Evolutionary conservation across 2,797 vertebrate species (phyloP).

Genomic region (Fistularia tabacaria): DNA sequence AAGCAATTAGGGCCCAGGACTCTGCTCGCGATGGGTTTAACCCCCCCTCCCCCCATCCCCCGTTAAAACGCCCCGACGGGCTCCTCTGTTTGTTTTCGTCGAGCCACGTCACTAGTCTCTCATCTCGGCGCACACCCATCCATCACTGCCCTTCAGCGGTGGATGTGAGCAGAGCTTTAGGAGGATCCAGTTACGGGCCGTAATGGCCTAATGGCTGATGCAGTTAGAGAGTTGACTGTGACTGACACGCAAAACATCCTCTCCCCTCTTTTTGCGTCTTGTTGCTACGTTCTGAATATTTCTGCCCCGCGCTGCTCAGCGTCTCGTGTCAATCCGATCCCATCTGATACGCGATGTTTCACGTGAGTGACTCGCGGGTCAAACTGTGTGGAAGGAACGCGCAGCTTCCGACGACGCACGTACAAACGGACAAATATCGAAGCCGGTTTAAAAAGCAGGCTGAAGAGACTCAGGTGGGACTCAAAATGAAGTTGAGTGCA

Average conservation of each 20-base stretch:
- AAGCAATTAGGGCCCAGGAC: too few relatives aligned
- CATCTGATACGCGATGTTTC: too few relatives aligned
- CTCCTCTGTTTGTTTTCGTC: slow-evolving; percentile 45
- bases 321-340: too few relatives aligned
- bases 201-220: slow-evolving; percentile 63
- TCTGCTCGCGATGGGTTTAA: slow-evolving; percentile 15
- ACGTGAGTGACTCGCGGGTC: too few relatives aligned
- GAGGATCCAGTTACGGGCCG: slow-evolving; percentile 71
- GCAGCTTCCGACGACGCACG: too few relatives aligned
- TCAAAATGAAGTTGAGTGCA: too few relatives aligned
- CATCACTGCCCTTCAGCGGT: slow-evolving; percentile 44
- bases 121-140: slow-evolving; percentile 36
- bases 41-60: slow-evolving; percentile 32
- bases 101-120: slow-evolving; percentile 17
- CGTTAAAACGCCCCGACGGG: slow-evolving; percentile 15
- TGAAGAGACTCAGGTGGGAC: too few relatives aligned
- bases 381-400: too few relatives aligned
- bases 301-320: too few relatives aligned
- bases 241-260: slow-evolving; percentile 21
- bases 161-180: slow-evolving; percentile 57
- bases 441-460: too few relatives aligned
- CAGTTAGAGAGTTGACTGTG: slow-evolving; percentile 42
- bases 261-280: background rate
- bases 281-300: too few relatives aligned
- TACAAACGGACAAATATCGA: too few relatives aligned